Percentiles rank a stretch among this genome's conserved stretches.
Conservation (phyloP, 2,113 vertebrate species). For the Laterallus jamaicensis region DNA sequence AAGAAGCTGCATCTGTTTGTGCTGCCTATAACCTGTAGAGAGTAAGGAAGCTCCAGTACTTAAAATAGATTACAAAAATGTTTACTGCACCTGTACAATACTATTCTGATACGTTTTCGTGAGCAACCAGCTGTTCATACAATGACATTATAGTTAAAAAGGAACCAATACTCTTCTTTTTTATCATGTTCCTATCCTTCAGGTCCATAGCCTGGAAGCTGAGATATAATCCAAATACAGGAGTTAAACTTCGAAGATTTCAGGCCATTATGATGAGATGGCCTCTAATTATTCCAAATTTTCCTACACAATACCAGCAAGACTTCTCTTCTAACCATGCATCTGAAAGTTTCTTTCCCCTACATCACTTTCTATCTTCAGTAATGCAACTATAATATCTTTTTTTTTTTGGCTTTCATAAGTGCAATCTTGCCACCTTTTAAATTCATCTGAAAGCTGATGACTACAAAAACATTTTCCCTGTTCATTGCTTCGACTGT, state of each 20-base stretch:
- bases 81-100: background rate
- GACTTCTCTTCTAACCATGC: background rate
- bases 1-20: background rate
- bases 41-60: background rate
- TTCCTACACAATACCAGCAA: background rate
- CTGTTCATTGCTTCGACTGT: background rate
- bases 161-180: background rate
- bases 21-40: background rate
- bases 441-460: background rate
- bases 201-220: background rate
- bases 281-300: background rate
- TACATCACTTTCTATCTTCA: background rate
- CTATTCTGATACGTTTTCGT: background rate
- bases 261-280: background rate
- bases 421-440: background rate
- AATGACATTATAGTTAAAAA: background rate
- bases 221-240: background rate
- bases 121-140: background rate
- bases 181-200: background rate
- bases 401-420: background rate
- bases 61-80: background rate
- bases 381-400: background rate
- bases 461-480: background rate
- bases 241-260: background rate
- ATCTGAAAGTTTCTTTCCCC: background rate